phyloP scores from a whole-genome alignment of 1,140 invertebrate species.

The Anthonomus grandis region DNA sequence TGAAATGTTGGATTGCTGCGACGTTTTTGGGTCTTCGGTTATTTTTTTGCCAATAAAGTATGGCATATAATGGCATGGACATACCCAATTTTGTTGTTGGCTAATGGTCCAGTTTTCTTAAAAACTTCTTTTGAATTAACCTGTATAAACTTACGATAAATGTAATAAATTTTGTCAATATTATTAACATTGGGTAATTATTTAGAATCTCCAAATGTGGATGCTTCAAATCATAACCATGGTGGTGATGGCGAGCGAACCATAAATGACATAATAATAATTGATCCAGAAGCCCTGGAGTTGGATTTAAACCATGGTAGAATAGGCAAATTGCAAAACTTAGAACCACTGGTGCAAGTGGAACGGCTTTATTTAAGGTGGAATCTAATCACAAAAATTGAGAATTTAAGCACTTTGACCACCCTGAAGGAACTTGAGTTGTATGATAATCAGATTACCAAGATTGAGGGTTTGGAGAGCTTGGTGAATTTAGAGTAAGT shows the following conservation, averaged over 20 bases:
- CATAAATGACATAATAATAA: slow-evolving; percentile 45
- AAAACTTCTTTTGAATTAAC: too few species aligned
- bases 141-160: too few species aligned
- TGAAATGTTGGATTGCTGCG: too few species aligned
- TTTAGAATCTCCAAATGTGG: too few species aligned
- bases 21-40: too few species aligned
- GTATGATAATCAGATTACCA: slow-evolving; percentile 93
- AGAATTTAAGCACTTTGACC: slow-evolving; percentile 72
- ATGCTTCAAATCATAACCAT: too few species aligned
- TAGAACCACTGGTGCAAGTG: slow-evolving; percentile 69
- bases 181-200: too few species aligned
- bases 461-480: slow-evolving; percentile 83
- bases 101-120: too few species aligned
- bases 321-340: slow-evolving; percentile 77
- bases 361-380: slow-evolving; percentile 84
- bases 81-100: too few species aligned
- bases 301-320: slow-evolving; percentile 87
- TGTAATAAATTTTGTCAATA: too few species aligned
- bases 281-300: slow-evolving; percentile 52
- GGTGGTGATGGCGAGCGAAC: slow-evolving; percentile 20
- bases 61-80: too few species aligned
- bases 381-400: slow-evolving; percentile 94
- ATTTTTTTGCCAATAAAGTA: too few species aligned
- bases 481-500: slow-evolving; percentile 86
- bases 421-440: slow-evolving; percentile 86